Evolutionary conservation across 2,113 vertebrate genomes (phyloP).

Genomic region (Dromiciops gliroides): DNA sequence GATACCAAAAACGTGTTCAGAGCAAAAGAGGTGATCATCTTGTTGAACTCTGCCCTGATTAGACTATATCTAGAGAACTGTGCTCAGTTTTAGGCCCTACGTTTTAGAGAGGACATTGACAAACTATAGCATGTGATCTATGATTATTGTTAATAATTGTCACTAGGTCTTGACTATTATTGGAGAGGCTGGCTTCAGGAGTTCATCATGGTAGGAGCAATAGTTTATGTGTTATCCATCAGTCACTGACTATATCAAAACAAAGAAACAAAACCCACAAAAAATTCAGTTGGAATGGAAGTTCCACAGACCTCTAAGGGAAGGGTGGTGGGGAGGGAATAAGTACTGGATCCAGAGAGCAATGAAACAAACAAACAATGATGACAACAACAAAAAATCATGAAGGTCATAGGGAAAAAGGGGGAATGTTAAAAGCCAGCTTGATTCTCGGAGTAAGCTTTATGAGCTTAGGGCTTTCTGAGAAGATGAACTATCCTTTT

Average conservation of each 20-base stretch:
- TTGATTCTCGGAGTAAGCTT: not conserved
- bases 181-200: not conserved
- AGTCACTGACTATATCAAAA: not conserved
- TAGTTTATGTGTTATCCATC: not conserved
- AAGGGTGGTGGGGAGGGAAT: not conserved
- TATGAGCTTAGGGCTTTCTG: not conserved
- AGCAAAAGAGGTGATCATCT: no score
- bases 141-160: not conserved
- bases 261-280: not conserved
- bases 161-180: not conserved
- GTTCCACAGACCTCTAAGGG: not conserved
- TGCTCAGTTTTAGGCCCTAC: not conserved
- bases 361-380: not conserved
- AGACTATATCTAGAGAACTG: not conserved
- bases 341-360: not conserved
- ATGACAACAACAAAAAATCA: not conserved
- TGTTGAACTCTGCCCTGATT: no score
- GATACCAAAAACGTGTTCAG: no score
- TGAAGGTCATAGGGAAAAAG: not conserved
- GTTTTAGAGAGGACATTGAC: not conserved
- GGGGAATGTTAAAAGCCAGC: not conserved
- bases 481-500: not conserved
- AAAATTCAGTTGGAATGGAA: not conserved
- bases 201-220: not conserved
- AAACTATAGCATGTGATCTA: not conserved